A percentile compares a stretch with the other conserved stretches of the same genome.
phyloP scores from a whole-genome alignment of 2,797 vertebrate species.

The Euthynnus affinis region DNA sequence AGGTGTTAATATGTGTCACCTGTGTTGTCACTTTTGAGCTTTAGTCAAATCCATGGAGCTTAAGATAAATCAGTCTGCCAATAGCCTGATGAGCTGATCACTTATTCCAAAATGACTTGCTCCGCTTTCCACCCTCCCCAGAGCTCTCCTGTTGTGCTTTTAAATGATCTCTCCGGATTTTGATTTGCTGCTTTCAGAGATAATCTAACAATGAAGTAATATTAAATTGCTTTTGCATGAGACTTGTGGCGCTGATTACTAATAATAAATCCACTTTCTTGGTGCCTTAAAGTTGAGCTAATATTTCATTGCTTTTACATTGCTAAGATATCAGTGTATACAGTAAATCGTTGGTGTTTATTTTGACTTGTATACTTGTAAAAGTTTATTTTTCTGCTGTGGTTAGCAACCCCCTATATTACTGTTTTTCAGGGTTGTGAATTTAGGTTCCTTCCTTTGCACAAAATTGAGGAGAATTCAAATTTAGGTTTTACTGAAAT shows the following conservation, averaged over 20 bases:
- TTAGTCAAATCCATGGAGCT: conserved; percentile 47
- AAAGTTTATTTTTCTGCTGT: no score
- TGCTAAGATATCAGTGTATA: background rate
- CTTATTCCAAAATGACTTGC: conserved; percentile 52
- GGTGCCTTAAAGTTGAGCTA: conserved; percentile 8
- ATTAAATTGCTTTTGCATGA: conserved; percentile 37
- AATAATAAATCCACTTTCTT: conserved; percentile 34
- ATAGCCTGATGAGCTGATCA: conserved; percentile 50
- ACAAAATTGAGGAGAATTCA: background rate
- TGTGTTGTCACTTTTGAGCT: conserved; percentile 46
- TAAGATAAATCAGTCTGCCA: conserved; percentile 53
- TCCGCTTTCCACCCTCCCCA: conserved; percentile 31
- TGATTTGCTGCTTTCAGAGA: conserved; percentile 35
- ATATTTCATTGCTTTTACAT: background rate
- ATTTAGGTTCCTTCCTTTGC: no score
- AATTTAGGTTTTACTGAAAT: background rate
- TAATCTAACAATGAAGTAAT: conserved; percentile 29
- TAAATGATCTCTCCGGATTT: conserved; percentile 44
- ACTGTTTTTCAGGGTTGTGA: no score
- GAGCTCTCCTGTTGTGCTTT: conserved; percentile 48
- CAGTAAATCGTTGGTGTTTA: background rate
- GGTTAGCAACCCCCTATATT: no score
- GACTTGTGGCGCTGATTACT: conserved; percentile 35
- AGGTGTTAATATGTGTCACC: conserved; percentile 57
- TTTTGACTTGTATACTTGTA: background rate